phyloP scores from a whole-genome alignment of 2,888 invertebrate genomes.

The Peribatodes rhomboidaria region DNA sequence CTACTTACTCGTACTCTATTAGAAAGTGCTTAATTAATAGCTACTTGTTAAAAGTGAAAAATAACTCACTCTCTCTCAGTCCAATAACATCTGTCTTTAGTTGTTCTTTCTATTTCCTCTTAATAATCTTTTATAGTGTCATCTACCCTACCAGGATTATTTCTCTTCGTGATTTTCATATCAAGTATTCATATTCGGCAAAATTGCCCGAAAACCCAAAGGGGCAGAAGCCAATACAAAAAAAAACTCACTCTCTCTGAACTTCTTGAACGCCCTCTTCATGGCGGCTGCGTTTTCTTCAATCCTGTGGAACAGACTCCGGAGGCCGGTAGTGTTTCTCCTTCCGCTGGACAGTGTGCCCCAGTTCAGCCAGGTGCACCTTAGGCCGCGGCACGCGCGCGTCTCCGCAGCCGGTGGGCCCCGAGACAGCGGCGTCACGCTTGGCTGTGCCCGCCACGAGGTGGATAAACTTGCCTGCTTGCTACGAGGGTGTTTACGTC shows the following conservation, averaged over 20 bases:
- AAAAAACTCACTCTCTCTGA: slow-evolving; percentile 73
- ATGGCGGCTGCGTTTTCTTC: slow-evolving; percentile 50
- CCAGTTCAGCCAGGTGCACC: slow-evolving; percentile 55
- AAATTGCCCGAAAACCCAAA: no score
- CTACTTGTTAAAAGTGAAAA: neutral
- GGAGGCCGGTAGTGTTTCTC: neutral
- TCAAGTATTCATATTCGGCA: no score
- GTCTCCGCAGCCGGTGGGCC: slow-evolving; percentile 56
- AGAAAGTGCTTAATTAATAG: no score
- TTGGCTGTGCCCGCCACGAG: slow-evolving; percentile 62
- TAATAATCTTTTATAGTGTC: no score
- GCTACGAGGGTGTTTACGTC: slow-evolving; percentile 46
- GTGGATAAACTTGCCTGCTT: slow-evolving; percentile 67
- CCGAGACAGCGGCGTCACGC: slow-evolving; percentile 62
- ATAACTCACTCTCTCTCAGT: slow-evolving; percentile 57
- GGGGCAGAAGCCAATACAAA: no score
- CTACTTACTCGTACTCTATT: no score
- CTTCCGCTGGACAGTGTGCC: neutral
- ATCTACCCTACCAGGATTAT: no score
- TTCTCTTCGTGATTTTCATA: no score
- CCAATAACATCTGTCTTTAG: no score
- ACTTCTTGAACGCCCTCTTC: slow-evolving; percentile 74
- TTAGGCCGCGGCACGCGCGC: slow-evolving; percentile 67
- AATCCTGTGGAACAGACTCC: neutral
- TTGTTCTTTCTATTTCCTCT: no score